Evolutionary conservation across 2,113 vertebrate species (phyloP).

Genomic region (Indicator maculatus): DNA sequence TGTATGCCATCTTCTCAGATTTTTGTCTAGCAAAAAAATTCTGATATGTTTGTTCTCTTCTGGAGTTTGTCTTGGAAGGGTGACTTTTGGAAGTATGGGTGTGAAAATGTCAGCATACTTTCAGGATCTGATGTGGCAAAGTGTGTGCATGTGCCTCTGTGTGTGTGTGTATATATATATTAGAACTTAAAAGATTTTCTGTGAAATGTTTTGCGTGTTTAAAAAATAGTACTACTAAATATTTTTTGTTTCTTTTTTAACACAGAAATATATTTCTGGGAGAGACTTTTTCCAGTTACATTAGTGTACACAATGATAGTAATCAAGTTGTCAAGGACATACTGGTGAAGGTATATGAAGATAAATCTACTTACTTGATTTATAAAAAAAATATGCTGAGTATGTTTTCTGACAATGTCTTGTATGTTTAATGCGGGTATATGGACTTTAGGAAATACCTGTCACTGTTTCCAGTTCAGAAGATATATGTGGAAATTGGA

Average conservation of each 20-base stretch:
- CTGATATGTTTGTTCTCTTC: not conserved
- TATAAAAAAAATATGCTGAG: not conserved
- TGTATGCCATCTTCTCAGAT: not conserved
- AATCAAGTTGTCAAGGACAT: constrained; percentile 95
- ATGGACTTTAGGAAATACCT: not conserved
- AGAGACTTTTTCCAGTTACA: constrained; percentile 98
- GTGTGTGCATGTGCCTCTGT: fast-evolving
- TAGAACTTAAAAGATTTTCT: not conserved
- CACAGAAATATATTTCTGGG: constrained; percentile 97
- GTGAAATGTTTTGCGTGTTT: not conserved
- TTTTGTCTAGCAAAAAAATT: not conserved
- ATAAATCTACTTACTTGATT: not conserved
- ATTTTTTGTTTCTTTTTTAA: not conserved
- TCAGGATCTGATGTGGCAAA: not conserved
- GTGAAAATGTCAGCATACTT: not conserved
- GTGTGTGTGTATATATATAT: not conserved
- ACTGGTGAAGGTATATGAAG: constrained; percentile 89
- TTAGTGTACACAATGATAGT: constrained; percentile 98
- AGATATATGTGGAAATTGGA: not conserved
- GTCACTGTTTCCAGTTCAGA: not conserved
- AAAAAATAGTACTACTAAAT: not conserved
- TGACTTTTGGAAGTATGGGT: not conserved
- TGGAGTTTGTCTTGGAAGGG: not conserved
- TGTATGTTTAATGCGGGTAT: not conserved
- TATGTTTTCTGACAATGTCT: not conserved